A percentile compares a stretch with the other conserved stretches of the same genome.
phyloP scores from a whole-genome alignment of 2,888 invertebrate species.

The Rhynchonema sp. region DNA sequence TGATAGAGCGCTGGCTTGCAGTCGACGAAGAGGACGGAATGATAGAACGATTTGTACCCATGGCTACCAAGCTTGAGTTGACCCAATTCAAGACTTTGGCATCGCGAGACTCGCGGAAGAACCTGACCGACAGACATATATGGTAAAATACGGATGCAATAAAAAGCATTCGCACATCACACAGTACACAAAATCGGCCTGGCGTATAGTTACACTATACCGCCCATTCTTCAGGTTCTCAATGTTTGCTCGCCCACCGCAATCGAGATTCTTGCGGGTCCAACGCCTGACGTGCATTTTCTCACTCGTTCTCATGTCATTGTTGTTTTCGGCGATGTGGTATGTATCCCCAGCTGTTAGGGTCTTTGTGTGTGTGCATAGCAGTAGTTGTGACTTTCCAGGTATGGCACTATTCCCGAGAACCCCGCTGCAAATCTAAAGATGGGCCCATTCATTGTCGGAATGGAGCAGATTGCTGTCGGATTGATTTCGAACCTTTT shows the following conservation, averaged over 20 bases:
- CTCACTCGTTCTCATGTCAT: conserved; percentile 33
- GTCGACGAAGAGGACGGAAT: conserved; percentile 5
- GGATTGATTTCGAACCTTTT: conserved; percentile 32
- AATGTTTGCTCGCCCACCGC: conserved; percentile 34
- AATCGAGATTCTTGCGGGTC: conserved; percentile 34
- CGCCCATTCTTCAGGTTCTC: conserved; percentile 30
- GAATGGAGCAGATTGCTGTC: conserved; percentile 33
- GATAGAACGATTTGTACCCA: conserved; percentile 35
- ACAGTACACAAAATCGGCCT: no score
- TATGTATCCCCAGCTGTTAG: no score
- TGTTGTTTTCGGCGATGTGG: conserved; percentile 39
- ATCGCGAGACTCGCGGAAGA: conserved; percentile 28
- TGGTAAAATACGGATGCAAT: no score
- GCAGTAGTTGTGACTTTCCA: background rate
- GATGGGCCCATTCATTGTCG: conserved; percentile 34
- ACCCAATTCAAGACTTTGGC: conserved; percentile 34
- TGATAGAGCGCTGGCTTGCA: conserved; percentile 3
- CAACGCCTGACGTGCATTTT: conserved; percentile 36
- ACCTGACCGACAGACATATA: conserved; percentile 35
- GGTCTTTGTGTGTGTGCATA: no score
- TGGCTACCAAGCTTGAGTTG: conserved; percentile 33
- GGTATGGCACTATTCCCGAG: conserved; percentile 28
- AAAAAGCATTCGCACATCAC: no score
- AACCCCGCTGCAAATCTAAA: conserved; percentile 20
- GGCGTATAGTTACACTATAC: no score